Evolutionary conservation across 2,797 vertebrate genomes (phyloP).

Genomic region (Chanos chanos): DNA sequence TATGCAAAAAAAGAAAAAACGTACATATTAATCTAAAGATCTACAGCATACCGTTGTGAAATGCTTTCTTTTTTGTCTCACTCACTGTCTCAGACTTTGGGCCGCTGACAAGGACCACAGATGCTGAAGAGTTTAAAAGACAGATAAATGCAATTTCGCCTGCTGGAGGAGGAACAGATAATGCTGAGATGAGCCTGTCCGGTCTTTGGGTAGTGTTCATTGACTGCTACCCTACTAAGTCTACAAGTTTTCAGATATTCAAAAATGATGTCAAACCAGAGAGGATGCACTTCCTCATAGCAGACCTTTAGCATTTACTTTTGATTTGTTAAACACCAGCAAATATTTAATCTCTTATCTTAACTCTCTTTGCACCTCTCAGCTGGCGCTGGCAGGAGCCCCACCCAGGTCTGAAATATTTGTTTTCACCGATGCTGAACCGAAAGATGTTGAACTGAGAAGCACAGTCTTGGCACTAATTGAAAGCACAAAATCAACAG

Average conservation of each 20-base stretch:
- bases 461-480: slow-evolving; percentile 56
- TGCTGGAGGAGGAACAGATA: slow-evolving; percentile 43
- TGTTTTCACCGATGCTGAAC: slow-evolving; percentile 61
- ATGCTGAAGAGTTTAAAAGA: slow-evolving; percentile 36
- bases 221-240: too few species aligned
- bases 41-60: too few species aligned
- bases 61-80: too few species aligned
- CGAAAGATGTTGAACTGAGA: slow-evolving; percentile 55
- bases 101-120: slow-evolving; percentile 47
- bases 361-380: slow-evolving; percentile 55
- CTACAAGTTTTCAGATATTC: too few species aligned
- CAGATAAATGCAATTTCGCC: slow-evolving; percentile 26
- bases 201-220: too few species aligned
- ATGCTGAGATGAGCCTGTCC: slow-evolving; percentile 54
- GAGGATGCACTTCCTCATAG: neutral
- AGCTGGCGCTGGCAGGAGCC: slow-evolving; percentile 42
- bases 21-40: too few species aligned
- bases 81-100: slow-evolving; percentile 57
- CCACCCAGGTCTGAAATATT: slow-evolving; percentile 63
- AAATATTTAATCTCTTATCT: too few species aligned
- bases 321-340: slow-evolving; percentile 1
- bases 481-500: slow-evolving; percentile 55
- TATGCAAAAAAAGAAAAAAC: too few species aligned
- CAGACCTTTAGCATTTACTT: neutral
- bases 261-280: neutral